phyloP scores from a whole-genome alignment of 1,140 invertebrate species.

The Lepeophtheirus salmonis region DNA sequence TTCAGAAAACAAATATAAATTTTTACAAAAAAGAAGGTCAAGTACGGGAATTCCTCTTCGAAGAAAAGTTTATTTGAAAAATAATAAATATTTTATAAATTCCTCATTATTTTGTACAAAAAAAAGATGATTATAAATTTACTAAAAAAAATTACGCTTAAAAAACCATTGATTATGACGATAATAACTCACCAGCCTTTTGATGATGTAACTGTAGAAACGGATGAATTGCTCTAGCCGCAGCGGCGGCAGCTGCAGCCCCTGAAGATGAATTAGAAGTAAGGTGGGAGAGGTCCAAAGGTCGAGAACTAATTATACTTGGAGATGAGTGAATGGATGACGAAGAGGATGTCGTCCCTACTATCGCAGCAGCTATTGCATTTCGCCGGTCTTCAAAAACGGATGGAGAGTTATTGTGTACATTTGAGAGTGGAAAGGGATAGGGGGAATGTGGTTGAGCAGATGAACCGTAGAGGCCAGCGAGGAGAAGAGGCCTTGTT shows the following conservation, averaged over 20 bases:
- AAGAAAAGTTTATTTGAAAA: no score
- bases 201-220: slow-evolving; percentile 4
- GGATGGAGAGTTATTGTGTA: background rate
- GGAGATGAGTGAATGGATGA: background rate
- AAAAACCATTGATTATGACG: no score
- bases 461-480: background rate
- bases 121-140: no score
- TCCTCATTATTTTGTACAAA: no score
- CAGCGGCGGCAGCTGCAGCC: slow-evolving; percentile 3
- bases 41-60: no score
- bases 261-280: background rate
- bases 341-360: background rate
- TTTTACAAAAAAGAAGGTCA: no score
- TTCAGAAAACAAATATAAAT: no score
- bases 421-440: background rate
- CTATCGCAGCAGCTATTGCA: background rate
- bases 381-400: background rate
- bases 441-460: background rate
- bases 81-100: no score
- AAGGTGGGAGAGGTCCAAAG: background rate
- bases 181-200: slow-evolving; percentile 2
- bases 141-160: no score
- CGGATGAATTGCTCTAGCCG: slow-evolving; percentile 3
- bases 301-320: no score
- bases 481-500: background rate